Percentiles rank a stretch among this genome's conserved stretches.
These are phyloP conservation scores for Sialis fuliginosa DNA, from an alignment of 2,888 invertebrate genomes.

Conservation along the genomic window DNA sequence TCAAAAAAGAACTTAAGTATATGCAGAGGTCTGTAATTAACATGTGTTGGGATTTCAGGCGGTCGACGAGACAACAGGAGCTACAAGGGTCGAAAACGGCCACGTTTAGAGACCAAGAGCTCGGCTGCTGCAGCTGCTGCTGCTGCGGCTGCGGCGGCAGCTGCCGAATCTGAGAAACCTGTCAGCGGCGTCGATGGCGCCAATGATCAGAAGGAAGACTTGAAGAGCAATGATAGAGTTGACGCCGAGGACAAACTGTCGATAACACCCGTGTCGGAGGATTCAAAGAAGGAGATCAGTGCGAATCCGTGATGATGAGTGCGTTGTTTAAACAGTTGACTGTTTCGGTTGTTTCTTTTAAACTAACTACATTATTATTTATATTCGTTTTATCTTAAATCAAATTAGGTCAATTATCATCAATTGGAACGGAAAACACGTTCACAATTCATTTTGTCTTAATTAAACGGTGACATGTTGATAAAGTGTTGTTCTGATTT, in stretches of 20 bases:
- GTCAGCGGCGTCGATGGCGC: constrained; percentile 13
- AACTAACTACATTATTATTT: too few relatives aligned
- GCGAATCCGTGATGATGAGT: constrained; percentile 63
- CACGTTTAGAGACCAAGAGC: constrained; percentile 43
- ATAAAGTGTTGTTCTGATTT: not conserved
- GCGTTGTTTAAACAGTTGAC: constrained; percentile 83
- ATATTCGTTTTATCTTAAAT: too few relatives aligned
- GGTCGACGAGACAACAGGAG: constrained; percentile 42
- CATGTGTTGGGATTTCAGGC: constrained; percentile 15
- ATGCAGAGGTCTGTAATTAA: not conserved
- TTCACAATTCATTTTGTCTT: too few relatives aligned
- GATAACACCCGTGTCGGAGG: constrained; percentile 23
- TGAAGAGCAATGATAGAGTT: constrained; percentile 2
- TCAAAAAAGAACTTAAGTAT: not conserved
- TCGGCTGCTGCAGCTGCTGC: constrained; percentile 8
- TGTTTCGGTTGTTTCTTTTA: constrained; percentile 44
- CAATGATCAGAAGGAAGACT: constrained; percentile 21
- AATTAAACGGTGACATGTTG: not conserved
- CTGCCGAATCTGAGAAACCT: constrained; percentile 9
- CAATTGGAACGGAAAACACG: too few relatives aligned
- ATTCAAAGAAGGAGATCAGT: constrained; percentile 46
- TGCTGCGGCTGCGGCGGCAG: constrained; percentile 14
- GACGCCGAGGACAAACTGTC: constrained; percentile 1
- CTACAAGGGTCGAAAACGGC: constrained; percentile 43
- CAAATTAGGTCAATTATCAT: too few relatives aligned